phyloP scores from a whole-genome alignment of 2,888 invertebrate species.

The Pristionchus entomophagus region DNA sequence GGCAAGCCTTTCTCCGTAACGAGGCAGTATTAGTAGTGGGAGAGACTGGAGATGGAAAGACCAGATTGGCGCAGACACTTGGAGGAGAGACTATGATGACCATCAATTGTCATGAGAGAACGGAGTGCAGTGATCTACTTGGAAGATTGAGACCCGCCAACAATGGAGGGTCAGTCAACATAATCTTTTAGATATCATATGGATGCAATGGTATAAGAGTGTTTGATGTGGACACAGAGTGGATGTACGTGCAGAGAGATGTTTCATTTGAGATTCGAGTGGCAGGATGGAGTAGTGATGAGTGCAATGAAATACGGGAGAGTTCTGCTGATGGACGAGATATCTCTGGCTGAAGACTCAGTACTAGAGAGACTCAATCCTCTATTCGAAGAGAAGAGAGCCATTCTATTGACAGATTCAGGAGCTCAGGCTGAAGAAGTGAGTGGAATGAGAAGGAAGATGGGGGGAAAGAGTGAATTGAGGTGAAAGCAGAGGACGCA shows the following conservation, averaged over 20 bases:
- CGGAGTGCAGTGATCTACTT: slow-evolving; percentile 96
- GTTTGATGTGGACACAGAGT: background rate
- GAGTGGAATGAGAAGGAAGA: background rate
- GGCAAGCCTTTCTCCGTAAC: slow-evolving; percentile 87
- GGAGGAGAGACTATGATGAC: slow-evolving; percentile 83
- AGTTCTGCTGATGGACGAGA: slow-evolving; percentile 96
- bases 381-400: slow-evolving; percentile 91
- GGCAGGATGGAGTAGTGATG: slow-evolving; percentile 96
- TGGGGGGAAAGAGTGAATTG: slow-evolving; percentile 85
- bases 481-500: slow-evolving; percentile 80
- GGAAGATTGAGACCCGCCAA: slow-evolving; percentile 92
- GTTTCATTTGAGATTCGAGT: slow-evolving; percentile 83
- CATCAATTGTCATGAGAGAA: slow-evolving; percentile 98
- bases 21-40: slow-evolving; percentile 97
- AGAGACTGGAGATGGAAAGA: slow-evolving; percentile 84
- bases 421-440: slow-evolving; percentile 78
- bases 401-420: slow-evolving; percentile 90
- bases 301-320: slow-evolving; percentile 90
- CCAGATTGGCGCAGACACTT: slow-evolving; percentile 78
- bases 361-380: slow-evolving; percentile 97
- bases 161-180: slow-evolving; percentile 60
- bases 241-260: background rate
- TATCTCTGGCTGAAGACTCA: slow-evolving; percentile 88
- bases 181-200: no score
- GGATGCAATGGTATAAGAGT: no score